A percentile compares a stretch with the other conserved stretches of the same genome.
Conservation (phyloP, 2,888 invertebrate species). For the Coecobrya sp. region DNA sequence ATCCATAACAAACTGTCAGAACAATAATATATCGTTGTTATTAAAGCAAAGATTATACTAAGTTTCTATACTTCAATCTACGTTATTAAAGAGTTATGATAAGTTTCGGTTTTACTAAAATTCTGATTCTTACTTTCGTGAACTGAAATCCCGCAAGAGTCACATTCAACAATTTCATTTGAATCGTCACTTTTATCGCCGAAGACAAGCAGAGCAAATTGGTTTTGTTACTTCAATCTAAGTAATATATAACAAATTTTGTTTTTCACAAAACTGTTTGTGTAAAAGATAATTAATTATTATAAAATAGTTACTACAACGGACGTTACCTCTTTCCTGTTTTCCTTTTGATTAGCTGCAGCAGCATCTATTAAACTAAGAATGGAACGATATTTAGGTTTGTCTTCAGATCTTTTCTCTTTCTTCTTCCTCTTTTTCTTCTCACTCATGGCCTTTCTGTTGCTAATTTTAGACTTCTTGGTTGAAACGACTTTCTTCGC, state of each 20-base stretch:
- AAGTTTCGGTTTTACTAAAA: not conserved
- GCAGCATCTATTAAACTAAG: slow-evolving; percentile 55
- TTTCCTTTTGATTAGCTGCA: slow-evolving; percentile 72
- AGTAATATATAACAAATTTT: not conserved
- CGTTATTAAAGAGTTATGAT: too few relatives aligned
- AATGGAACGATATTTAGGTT: slow-evolving; percentile 68
- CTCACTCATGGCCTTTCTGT: slow-evolving; percentile 24
- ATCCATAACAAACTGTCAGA: slow-evolving; percentile 94
- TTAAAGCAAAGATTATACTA: slow-evolving; percentile 28
- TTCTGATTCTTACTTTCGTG: slow-evolving; percentile 93
- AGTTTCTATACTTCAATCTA: too few relatives aligned
- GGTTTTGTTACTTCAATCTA: slow-evolving; percentile 89
- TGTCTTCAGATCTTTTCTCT: slow-evolving; percentile 16
- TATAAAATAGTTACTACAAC: too few relatives aligned
- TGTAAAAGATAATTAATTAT: too few relatives aligned
- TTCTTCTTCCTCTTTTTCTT: slow-evolving; percentile 63
- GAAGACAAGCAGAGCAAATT: slow-evolving; percentile 97
- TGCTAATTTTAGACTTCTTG: slow-evolving; percentile 59
- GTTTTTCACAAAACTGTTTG: too few relatives aligned
- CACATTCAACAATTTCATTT: slow-evolving; percentile 99
- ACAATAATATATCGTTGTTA: not conserved
- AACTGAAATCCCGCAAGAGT: slow-evolving; percentile 98
- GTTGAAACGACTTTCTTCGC: slow-evolving; percentile 24
- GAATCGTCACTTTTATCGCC: slow-evolving; percentile 97
- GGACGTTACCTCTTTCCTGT: slow-evolving; percentile 82